Evolutionary conservation across 2,888 invertebrate species (phyloP), one percentile per base, ranked within the genome.

Genomic region (Drosophila heteroneura): DNA sequence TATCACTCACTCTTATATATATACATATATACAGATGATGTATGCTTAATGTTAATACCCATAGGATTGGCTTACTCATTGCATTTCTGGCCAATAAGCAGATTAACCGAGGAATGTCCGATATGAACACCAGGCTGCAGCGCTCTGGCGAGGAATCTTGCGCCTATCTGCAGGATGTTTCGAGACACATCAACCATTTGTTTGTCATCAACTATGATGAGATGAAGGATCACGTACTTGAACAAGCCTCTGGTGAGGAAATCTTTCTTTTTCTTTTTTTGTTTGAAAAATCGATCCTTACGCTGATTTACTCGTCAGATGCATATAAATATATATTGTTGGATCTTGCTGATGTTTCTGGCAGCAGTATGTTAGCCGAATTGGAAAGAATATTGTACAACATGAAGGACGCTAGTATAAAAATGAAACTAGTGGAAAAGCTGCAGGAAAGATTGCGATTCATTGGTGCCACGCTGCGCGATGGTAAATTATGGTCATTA

Each of bases 71-170:
- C 67, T 96, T 98, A 70, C 97, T 98, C 57, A 97, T 97, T 93
- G 96, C 97, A 60, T 98, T 98, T 94, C 96, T 97, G 68, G 97
- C 97, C 64, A 98, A 98, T 93, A 96, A 97, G 89, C 96, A 97
- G 91, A 94, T 97, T 94, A 96, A 97, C 91, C 95, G 95, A 63
- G 97, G 97, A 61, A 94, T 96, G 51, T 94, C 95, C 61, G 95
- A 95, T 32, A 93, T 96, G 66, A 95, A 96, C 1, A 92, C 87
- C 22, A 94, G 95, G 60, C 92, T 96, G 73, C 94, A 95, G 76
- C 94, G 94, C 60, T 95, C 95, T 49, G 91, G 96, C 70, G 93
- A 94, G 47, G 97, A 97, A 93, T 94, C 96, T 47, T 94, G 95
- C 81, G 94, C 95, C 54, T 97, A 95, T 94, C 94, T 97, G 79